These are phyloP conservation scores for Malurus elegans DNA, from an alignment of 2,113 vertebrate species.

Conservation along the genomic window DNA sequence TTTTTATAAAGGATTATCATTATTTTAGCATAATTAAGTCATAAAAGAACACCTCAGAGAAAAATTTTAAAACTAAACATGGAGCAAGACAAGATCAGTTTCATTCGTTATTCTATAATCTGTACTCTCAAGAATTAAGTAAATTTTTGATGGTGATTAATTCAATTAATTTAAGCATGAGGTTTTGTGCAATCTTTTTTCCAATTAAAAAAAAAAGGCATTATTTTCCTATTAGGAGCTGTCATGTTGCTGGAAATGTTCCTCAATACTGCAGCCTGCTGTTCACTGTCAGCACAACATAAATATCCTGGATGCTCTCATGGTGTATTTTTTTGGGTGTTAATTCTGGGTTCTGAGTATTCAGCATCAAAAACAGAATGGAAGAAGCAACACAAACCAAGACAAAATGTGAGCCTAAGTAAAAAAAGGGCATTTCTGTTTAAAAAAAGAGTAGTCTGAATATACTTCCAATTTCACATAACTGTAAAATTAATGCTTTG, in stretches of 20 bases:
- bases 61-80: background rate
- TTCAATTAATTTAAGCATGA: background rate
- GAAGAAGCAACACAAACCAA: background rate
- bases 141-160: background rate
- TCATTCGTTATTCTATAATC: background rate
- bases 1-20: background rate
- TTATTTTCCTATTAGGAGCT: background rate
- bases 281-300: background rate
- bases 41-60: background rate
- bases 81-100: background rate
- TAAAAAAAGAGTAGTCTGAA: background rate
- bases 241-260: background rate
- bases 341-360: background rate
- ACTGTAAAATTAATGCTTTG: background rate
- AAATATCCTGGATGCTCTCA: background rate
- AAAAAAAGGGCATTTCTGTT: background rate
- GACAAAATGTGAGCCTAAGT: background rate
- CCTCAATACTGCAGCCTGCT: constrained; percentile 17
- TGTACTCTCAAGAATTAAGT: background rate
- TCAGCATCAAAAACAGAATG: background rate
- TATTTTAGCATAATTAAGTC: background rate
- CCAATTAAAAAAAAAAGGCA: background rate
- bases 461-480: background rate
- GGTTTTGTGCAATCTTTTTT: background rate
- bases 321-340: background rate